Base-by-base conservation (phyloP, 2,888 invertebrate genomes). In the Phania funesta region DNA sequence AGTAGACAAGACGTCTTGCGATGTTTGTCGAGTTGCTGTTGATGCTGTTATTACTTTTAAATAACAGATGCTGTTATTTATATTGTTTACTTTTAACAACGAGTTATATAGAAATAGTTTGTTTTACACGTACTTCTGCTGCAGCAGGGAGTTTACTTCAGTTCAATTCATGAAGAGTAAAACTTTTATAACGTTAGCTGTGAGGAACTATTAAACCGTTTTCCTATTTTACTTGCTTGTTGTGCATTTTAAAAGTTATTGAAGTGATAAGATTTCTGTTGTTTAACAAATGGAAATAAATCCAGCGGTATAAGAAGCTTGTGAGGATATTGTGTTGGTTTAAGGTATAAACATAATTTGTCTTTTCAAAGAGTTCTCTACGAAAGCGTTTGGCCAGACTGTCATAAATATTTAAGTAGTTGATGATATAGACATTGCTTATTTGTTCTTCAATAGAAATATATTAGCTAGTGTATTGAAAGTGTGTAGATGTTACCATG, bases 211-310 rank as follows among this genome's bases (percentile, higher is more conserved):
- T 70, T 62, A 74, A 62, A 80, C 46, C 1, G 16, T 20, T 50
- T 20, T 38, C 26, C 16, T 44, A 16, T n/a, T 29, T 56, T 29
- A 6, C 29, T 29, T 48, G 1, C 16, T 38, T 44, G 18, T 22
- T 48, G 48, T 18, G 48, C 11, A 58, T 50, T 60, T 44, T 32
- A 70, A 80, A 71, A 71, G 48, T 44, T 78, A 82, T 75, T 74
- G 74, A 82, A 82, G 82, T 82, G 78, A 82, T 82, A 82, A 82
- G 82, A 82, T 82, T 82, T 78, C 74, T 82, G 60, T 70, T 78
- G 68, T 75, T 82, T 75, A 41, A 75, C 70, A 79, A 79, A 71
- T 58, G 32, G 41, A 24, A 73, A 67, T 50, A 62, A 73, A 73
- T 41, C 24, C 48, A 78, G 41, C 13, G 26, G n/a, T n/a, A 35